These are phyloP conservation scores for Mesodorylaimus sp. DNA, from an alignment of 2,888 invertebrate genomes.

Conservation along the genomic window DNA sequence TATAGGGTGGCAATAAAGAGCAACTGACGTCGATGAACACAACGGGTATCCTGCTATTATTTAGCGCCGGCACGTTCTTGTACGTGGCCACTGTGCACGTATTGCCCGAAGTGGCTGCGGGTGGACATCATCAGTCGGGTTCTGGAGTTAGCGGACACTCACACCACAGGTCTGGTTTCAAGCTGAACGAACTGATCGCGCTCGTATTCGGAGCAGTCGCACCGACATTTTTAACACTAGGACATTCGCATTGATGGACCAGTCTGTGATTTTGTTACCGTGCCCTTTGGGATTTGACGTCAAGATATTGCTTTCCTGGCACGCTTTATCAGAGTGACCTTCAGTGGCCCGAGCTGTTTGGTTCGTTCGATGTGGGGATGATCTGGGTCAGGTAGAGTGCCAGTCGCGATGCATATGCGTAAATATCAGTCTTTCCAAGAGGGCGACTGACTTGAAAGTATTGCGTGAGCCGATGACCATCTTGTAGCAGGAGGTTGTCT, in stretches of 20 bases:
- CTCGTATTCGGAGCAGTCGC: slow-evolving; percentile 67
- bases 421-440: no score
- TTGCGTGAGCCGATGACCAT: no score
- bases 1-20: slow-evolving; percentile 66
- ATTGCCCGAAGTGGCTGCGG: slow-evolving; percentile 57
- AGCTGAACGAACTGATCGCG: slow-evolving; percentile 55
- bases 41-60: slow-evolving; percentile 91
- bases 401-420: no score
- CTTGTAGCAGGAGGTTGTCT: no score
- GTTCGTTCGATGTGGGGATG: no score
- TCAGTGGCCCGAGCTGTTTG: no score
- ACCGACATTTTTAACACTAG: slow-evolving; percentile 70
- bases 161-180: slow-evolving; percentile 42
- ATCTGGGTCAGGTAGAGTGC: no score
- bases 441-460: no score
- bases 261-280: no score
- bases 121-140: slow-evolving; percentile 10
- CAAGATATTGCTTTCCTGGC: no score
- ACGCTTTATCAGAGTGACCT: no score
- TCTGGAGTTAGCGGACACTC: background rate
- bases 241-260: slow-evolving; percentile 68
- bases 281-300: no score
- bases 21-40: slow-evolving; percentile 69
- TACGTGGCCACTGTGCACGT: slow-evolving; percentile 98
- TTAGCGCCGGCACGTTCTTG: slow-evolving; percentile 93